These are phyloP conservation scores for Trachymyrmex cornetzi DNA, from an alignment of 1,140 invertebrate species.

Conservation along the genomic window DNA sequence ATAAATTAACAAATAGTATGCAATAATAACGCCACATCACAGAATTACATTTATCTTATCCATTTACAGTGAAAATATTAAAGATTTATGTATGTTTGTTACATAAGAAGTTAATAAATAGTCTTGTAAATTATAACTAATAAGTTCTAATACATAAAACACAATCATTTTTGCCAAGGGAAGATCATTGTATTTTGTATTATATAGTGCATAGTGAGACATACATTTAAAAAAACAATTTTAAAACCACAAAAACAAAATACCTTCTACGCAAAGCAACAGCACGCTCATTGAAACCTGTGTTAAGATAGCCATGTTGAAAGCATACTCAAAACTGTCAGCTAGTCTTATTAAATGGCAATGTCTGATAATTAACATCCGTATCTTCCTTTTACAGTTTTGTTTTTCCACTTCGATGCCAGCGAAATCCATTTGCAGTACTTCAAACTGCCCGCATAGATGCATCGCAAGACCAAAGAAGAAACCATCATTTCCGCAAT, in stretches of 20 bases:
- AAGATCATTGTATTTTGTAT: neutral
- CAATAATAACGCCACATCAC: no score
- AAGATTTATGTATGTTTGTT: neutral
- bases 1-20: no score
- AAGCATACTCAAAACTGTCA: slow-evolving; percentile 56
- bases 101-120: neutral
- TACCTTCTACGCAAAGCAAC: slow-evolving; percentile 75
- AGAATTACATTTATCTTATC: no score
- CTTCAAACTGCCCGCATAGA: slow-evolving; percentile 68
- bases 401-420: slow-evolving; percentile 35
- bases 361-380: slow-evolving; percentile 54
- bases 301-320: slow-evolving; percentile 63
- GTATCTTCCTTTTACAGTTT: slow-evolving; percentile 11
- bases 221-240: neutral
- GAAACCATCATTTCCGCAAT: slow-evolving; percentile 75
- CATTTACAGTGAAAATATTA: no score
- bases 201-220: neutral
- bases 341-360: slow-evolving; percentile 48
- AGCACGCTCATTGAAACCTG: slow-evolving; percentile 66
- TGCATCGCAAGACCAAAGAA: slow-evolving; percentile 73
- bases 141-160: neutral
- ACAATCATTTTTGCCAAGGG: neutral
- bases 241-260: neutral
- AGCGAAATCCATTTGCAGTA: slow-evolving; percentile 55
- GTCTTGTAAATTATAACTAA: neutral